Conservation (phyloP, 2,113 vertebrate species). For the Campylomormyrus tamandua region DNA sequence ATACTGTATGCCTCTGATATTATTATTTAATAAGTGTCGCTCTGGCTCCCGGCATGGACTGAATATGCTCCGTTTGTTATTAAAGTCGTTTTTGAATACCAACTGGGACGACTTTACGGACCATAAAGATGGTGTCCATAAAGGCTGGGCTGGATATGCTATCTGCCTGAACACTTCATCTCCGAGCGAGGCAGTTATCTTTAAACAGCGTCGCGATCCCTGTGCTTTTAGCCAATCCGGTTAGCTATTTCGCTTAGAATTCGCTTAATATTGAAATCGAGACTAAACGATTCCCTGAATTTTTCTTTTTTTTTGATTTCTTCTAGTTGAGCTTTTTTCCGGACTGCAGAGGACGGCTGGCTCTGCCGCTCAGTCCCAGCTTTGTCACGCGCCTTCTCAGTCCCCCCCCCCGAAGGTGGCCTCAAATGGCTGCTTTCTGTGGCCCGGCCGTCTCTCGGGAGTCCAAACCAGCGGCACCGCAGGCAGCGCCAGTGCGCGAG, state of each 20-base stretch:
- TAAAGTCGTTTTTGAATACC: neutral
- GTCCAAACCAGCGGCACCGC: neutral
- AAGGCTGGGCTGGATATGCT: neutral
- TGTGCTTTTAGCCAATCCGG: neutral
- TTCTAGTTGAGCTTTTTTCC: neutral
- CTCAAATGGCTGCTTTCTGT: neutral
- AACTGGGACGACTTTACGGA: neutral
- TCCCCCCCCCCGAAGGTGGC: neutral
- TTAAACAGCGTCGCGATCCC: neutral
- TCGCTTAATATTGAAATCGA: neutral
- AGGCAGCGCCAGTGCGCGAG: neutral
- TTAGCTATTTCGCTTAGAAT: neutral
- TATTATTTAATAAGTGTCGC: constrained; percentile 27
- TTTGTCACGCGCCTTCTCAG: neutral
- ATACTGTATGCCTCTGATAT: constrained; percentile 21
- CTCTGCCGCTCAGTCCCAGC: neutral
- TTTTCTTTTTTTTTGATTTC: neutral
- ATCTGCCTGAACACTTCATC: neutral
- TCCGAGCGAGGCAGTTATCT: neutral
- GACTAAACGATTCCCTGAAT: neutral
- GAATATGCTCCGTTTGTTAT: constrained; percentile 1
- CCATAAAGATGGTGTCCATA: neutral
- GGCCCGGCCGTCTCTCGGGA: neutral
- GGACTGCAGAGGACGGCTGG: neutral
- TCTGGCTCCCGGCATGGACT: neutral